Evolutionary conservation across 1,140 invertebrate species (phyloP).

Genomic region (Drosophila repletoides): DNA sequence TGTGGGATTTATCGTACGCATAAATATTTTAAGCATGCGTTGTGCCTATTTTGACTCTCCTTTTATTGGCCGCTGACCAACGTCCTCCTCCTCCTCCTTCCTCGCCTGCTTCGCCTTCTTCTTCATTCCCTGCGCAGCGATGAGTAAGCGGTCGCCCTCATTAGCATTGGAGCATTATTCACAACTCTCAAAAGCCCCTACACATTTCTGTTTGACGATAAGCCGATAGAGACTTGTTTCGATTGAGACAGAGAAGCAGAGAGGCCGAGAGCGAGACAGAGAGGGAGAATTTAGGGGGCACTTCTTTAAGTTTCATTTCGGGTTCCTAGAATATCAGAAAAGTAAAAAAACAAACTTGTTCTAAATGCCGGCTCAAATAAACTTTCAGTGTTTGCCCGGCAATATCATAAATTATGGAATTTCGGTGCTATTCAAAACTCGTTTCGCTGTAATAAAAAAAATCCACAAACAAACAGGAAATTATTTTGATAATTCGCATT

Average conservation of each 20-base stretch:
- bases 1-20: conserved; percentile 20
- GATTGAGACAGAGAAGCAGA: neutral
- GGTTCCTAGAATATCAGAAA: conserved; percentile 18
- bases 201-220: conserved; percentile 19
- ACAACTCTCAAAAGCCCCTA: conserved; percentile 36
- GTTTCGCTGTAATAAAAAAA: conserved; percentile 62
- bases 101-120: neutral
- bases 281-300: neutral
- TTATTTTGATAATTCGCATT: neutral
- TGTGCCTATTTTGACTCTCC: conserved; percentile 52
- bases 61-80: conserved; percentile 30
- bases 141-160: conserved; percentile 66
- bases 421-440: conserved; percentile 48
- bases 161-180: conserved; percentile 62
- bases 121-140: conserved; percentile 11
- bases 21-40: conserved; percentile 50
- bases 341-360: conserved; percentile 33
- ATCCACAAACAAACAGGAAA: conserved; percentile 71
- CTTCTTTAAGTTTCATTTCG: neutral
- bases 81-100: neutral
- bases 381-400: conserved; percentile 58
- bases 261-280: neutral
- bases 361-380: conserved; percentile 41
- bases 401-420: conserved; percentile 66
- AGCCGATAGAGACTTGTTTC: conserved; percentile 23